Conservation (phyloP, 2,888 invertebrate genomes). For the Drosophila yooni region DNA sequence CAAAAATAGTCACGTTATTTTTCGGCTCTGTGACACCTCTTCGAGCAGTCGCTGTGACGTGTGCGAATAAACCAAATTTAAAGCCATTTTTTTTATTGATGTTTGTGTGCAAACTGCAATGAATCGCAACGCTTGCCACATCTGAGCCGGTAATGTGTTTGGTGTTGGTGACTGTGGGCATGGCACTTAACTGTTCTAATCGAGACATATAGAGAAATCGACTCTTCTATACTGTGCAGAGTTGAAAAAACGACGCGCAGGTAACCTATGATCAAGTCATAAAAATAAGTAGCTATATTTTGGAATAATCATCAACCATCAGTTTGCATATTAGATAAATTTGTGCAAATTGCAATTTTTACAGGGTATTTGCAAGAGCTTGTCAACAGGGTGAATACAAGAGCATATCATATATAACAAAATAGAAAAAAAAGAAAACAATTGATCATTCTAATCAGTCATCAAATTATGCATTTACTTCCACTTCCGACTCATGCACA, state of each 20-base stretch:
- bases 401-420: not conserved
- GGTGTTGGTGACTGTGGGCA: slow-evolving; percentile 7
- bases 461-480: not conserved
- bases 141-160: not conserved
- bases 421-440: not conserved
- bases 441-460: not conserved
- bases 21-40: slow-evolving; percentile 35
- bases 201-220: slow-evolving; percentile 41
- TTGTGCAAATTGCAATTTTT: not conserved
- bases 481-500: too few species aligned
- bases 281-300: not conserved
- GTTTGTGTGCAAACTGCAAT: slow-evolving; percentile 30
- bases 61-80: slow-evolving; percentile 44
- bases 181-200: slow-evolving; percentile 31
- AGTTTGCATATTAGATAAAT: not conserved
- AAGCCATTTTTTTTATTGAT: slow-evolving; percentile 25
- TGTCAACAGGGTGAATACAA: not conserved
- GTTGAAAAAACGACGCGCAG: not conserved
- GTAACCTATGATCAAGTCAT: slow-evolving; percentile 5
- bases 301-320: too few species aligned
- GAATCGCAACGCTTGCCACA: slow-evolving; percentile 31
- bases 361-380: not conserved
- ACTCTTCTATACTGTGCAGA: slow-evolving; percentile 22
- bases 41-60: slow-evolving; percentile 25
- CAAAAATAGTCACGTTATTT: slow-evolving; percentile 1